Percentiles rank a stretch among this genome's conserved stretches.
phyloP scores from a whole-genome alignment of 2,113 vertebrate species.

The Oreotrochilus melanogaster region DNA sequence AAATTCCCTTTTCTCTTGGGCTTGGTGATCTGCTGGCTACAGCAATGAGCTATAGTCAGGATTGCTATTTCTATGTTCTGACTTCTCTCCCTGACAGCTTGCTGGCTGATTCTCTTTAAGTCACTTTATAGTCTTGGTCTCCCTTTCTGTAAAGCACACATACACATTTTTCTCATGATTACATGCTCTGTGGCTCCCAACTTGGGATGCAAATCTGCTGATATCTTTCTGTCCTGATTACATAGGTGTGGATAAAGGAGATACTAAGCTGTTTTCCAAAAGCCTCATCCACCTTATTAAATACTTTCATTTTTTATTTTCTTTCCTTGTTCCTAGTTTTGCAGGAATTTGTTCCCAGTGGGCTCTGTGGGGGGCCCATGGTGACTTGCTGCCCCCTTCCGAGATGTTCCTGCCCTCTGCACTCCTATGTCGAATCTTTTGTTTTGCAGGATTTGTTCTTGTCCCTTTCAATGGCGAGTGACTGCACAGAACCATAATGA shows the following conservation, averaged over 20 bases:
- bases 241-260: not conserved
- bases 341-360: not conserved
- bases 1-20: not conserved
- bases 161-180: not conserved
- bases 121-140: not conserved
- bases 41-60: not conserved
- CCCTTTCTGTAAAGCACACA: not conserved
- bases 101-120: not conserved
- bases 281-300: not conserved
- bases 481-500: constrained; percentile 83
- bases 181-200: not conserved
- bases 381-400: not conserved
- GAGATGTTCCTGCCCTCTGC: not conserved
- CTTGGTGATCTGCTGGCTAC: not conserved
- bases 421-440: not conserved
- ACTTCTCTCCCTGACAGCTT: not conserved
- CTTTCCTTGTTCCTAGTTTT: not conserved
- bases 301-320: not conserved
- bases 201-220: not conserved
- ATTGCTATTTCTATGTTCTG: not conserved
- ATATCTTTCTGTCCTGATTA: not conserved
- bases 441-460: constrained; percentile 58
- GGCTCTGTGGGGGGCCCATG: not conserved
- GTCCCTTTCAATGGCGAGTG: constrained; percentile 78
- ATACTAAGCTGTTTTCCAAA: not conserved